Percentiles rank a stretch among this genome's conserved stretches.
Evolutionary conservation across 2,797 vertebrate species (phyloP).

Genomic region (Pseudotriccus pelzelni): DNA sequence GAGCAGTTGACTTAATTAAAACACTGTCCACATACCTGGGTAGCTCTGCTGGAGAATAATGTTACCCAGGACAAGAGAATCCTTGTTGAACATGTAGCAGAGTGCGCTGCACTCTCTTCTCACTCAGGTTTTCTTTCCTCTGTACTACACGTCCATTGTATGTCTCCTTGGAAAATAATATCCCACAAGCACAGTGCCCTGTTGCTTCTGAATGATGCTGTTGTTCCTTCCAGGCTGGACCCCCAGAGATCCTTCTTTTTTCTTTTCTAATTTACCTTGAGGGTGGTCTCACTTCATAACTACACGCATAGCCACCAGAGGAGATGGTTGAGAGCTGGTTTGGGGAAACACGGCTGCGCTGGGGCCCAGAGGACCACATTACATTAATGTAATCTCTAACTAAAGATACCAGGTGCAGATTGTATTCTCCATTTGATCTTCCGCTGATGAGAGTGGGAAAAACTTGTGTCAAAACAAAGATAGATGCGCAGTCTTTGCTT

Average conservation of each 20-base stretch:
- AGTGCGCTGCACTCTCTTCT: slow-evolving; percentile 17
- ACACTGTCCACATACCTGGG: slow-evolving; percentile 49
- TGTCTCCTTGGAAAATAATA: not conserved
- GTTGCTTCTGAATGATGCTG: slow-evolving; percentile 16
- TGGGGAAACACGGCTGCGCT: not conserved
- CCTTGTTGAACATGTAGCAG: slow-evolving; percentile 46
- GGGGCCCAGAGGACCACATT: not conserved
- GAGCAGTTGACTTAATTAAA: slow-evolving; percentile 72
- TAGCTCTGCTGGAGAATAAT: slow-evolving; percentile 31
- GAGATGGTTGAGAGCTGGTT: not conserved
- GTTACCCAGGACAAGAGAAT: slow-evolving; percentile 57
- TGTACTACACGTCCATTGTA: slow-evolving; percentile 14
- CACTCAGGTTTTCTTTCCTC: slow-evolving; percentile 50
- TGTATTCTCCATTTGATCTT: not conserved
- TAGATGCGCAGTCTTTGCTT: not conserved
- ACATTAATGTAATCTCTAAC: not conserved
- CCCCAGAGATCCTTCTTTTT: not conserved
- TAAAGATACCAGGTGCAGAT: not conserved
- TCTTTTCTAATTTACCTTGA: not conserved
- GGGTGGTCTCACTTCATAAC: slow-evolving; percentile 9
- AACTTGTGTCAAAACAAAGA: not conserved
- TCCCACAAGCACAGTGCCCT: not conserved
- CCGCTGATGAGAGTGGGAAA: not conserved
- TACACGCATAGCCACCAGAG: not conserved
- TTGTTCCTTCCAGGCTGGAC: not conserved